phyloP scores from a whole-genome alignment of 2,797 vertebrate species.

The Ambastaia sidthimunki region DNA sequence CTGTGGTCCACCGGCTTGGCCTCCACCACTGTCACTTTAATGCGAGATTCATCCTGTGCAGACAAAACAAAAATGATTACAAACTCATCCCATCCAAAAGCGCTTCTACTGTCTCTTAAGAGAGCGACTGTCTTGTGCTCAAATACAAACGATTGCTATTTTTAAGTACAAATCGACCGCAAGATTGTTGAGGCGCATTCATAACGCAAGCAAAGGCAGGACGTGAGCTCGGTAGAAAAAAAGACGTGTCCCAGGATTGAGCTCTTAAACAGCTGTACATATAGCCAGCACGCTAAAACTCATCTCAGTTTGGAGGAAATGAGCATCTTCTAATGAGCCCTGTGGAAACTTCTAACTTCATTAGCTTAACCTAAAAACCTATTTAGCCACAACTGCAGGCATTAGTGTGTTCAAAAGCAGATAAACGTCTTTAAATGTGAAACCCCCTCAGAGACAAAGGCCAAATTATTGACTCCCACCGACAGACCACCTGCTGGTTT shows the following conservation, averaged over 20 bases:
- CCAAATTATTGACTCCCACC: not conserved
- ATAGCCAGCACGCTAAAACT: not conserved
- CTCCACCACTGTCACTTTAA: constrained; percentile 91
- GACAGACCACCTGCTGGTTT: not conserved
- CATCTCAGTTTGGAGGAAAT: not conserved
- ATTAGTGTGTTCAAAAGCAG: not conserved
- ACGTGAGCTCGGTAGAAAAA: not conserved
- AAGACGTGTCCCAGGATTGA: not conserved
- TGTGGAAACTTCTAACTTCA: constrained; percentile 28
- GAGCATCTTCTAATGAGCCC: constrained; percentile 18
- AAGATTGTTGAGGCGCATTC: not conserved
- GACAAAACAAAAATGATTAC: not conserved
- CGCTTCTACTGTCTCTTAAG: not conserved
- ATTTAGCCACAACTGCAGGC: constrained; percentile 19
- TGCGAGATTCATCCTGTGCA: constrained; percentile 91
- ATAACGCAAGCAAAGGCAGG: not conserved
- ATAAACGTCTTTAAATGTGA: constrained; percentile 24
- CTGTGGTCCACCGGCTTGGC: constrained; percentile 90
- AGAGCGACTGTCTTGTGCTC: not conserved
- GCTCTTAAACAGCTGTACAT: not conserved
- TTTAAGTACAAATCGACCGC: not conserved
- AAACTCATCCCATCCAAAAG: not conserved
- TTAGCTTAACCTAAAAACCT: constrained; percentile 41
- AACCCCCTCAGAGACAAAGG: not conserved
- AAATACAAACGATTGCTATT: constrained; percentile 3